Evolutionary conservation across 1,140 invertebrate genomes (phyloP), one percentile per base, ranked within the genome.

Genomic region (Catajapyx aquilonaris): DNA sequence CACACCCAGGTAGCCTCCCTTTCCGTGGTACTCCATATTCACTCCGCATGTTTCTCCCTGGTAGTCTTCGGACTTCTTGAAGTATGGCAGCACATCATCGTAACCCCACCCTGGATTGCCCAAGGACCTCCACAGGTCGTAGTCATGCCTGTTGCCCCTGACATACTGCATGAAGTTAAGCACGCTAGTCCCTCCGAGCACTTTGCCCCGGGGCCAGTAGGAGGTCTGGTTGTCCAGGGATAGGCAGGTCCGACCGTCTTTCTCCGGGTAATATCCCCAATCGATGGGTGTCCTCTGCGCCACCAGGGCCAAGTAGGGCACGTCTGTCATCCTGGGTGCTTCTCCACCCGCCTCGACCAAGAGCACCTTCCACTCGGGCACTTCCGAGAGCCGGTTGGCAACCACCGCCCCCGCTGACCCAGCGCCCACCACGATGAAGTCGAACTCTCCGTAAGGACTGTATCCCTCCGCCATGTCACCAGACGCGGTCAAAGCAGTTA

Each of bases 121-220:
- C n/a, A n/a, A n/a, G n/a, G n/a, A n/a, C n/a, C n/a, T n/a, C n/a
- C n/a, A n/a, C n/a, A n/a, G n/a, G n/a, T n/a, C n/a, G n/a, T n/a
- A n/a, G n/a, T n/a, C n/a, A n/a, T n/a, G n/a, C 42, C 74, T 74
- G 52, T 96, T 93, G 0, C 91, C 93, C 19, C 93, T 64, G 0
- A 97, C 63, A 49, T 97, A 98, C 0, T 95, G 64, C 93, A 98
- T 97, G 49, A 94, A 95, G 55, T 98, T 98, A 0, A 97, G 63
- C 0, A 93, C 84, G 2, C 72, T 77, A 1, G 71, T 78, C 1
- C 83, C 81, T 1, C 81, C 81, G 5, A 77, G 56, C 0, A 77
- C 75, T 52, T 76, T 76, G 11, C 81, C 83, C n/a, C 81, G 55
- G 0, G 86, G 81, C 81, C 83, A 87, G 47, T 85, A 85, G 50